These are phyloP conservation scores for Pogonophryne albipinna DNA, from an alignment of 2,797 vertebrate genomes.

Conservation along the genomic window DNA sequence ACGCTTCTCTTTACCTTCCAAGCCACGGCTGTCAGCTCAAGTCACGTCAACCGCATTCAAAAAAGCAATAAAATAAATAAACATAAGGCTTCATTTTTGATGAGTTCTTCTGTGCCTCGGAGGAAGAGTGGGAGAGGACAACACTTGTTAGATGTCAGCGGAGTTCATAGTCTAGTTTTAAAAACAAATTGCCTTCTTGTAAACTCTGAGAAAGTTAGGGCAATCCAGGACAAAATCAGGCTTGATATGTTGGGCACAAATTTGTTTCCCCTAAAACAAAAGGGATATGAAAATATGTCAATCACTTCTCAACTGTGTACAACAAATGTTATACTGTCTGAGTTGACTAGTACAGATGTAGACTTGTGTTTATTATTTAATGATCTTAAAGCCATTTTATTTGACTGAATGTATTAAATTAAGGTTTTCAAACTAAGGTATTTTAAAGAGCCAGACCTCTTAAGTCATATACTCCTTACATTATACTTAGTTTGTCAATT, in stretches of 20 bases:
- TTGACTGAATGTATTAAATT: neutral
- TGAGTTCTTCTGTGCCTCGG: conserved; percentile 50
- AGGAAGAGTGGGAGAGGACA: conserved; percentile 61
- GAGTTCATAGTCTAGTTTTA: conserved; percentile 55
- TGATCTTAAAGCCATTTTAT: no score
- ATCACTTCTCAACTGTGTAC: neutral
- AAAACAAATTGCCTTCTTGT: conserved; percentile 56
- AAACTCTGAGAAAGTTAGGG: conserved; percentile 32
- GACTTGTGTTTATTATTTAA: neutral
- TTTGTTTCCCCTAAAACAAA: conserved; percentile 6
- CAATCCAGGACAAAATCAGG: conserved; percentile 16
- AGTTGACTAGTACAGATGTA: no score
- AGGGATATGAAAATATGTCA: neutral
- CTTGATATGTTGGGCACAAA: conserved; percentile 2
- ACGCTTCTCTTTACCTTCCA: conserved; percentile 28
- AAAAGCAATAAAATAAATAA: conserved; percentile 27
- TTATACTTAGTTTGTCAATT: neutral
- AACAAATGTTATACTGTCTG: neutral
- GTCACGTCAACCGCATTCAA: conserved; percentile 41
- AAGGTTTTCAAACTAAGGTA: conserved; percentile 1
- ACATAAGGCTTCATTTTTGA: conserved; percentile 42
- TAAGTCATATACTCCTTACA: neutral
- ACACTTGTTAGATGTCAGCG: conserved; percentile 63
- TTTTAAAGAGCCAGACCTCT: neutral
- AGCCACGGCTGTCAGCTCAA: conserved; percentile 54